Conservation (phyloP, 2,888 invertebrate species). For the Nemotelus nigrinus region DNA sequence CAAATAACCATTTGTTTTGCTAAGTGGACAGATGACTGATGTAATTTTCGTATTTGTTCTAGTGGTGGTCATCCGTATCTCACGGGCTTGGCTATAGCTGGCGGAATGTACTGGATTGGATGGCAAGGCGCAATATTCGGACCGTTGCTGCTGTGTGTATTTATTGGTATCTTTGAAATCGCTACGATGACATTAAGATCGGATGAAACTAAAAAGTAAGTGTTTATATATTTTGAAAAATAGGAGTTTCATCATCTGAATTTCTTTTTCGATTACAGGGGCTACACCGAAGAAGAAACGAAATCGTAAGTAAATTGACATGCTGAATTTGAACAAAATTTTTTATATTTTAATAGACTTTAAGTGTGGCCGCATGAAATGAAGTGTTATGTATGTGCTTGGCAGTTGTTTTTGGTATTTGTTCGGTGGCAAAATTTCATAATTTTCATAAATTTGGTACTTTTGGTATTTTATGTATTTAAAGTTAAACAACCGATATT, state of each 20-base stretch:
- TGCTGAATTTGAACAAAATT: neutral
- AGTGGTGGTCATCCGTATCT: constrained; percentile 96
- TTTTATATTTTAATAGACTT: neutral
- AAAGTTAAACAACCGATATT: no score
- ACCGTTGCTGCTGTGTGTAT: constrained; percentile 91
- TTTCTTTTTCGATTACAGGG: constrained; percentile 34
- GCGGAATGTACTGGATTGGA: constrained; percentile 97
- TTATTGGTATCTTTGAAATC: constrained; percentile 91
- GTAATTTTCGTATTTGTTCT: constrained; percentile 52
- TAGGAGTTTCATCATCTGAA: neutral
- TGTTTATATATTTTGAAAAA: neutral
- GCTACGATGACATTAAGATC: constrained; percentile 74
- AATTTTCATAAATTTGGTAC: no score
- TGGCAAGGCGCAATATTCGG: constrained; percentile 97
- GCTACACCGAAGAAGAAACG: constrained; percentile 44
- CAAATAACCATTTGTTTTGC: neutral
- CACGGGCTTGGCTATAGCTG: constrained; percentile 95
- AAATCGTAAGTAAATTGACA: constrained; percentile 46
- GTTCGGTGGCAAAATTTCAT: no score
- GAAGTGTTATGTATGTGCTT: neutral
- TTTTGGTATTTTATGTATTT: no score
- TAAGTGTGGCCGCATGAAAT: neutral
- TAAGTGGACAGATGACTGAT: neutral
- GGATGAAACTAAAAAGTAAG: constrained; percentile 60
- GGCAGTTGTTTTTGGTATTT: no score